phyloP scores from a whole-genome alignment of 2,797 vertebrate species.

The Sebastes taczanowskii region DNA sequence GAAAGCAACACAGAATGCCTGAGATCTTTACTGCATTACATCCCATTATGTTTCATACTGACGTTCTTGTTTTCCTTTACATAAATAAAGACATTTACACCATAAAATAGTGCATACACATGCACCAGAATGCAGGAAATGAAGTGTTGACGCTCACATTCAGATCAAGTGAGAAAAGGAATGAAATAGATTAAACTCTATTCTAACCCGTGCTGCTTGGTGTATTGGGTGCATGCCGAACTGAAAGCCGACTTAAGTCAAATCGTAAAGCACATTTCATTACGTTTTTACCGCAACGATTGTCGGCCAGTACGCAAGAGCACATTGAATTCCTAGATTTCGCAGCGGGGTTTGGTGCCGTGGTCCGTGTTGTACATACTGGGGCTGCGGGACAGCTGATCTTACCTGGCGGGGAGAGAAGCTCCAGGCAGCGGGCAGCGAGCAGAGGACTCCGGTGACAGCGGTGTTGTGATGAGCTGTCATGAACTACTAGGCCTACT shows the following conservation, averaged over 20 bases:
- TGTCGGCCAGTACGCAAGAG: not conserved
- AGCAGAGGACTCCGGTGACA: not conserved
- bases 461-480: not conserved
- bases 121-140: not conserved
- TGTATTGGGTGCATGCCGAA: not conserved
- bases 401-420: conserved; percentile 34
- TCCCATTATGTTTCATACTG: too few relatives aligned
- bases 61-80: not conserved
- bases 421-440: not conserved
- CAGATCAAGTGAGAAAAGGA: not conserved
- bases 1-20: too few relatives aligned
- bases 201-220: not conserved
- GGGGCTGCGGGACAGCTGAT: not conserved
- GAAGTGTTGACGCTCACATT: not conserved
- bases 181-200: not conserved
- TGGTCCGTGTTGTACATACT: too few relatives aligned
- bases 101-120: not conserved
- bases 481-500: not conserved
- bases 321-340: rapidly evolving
- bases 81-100: not conserved
- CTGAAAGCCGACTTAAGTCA: not conserved
- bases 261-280: not conserved
- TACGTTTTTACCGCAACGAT: not conserved
- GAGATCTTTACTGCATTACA: too few relatives aligned
- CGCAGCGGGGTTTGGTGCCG: not conserved